phyloP scores from a whole-genome alignment of 92 coral and sea anemone genomes.

The Metridium senile region DNA sequence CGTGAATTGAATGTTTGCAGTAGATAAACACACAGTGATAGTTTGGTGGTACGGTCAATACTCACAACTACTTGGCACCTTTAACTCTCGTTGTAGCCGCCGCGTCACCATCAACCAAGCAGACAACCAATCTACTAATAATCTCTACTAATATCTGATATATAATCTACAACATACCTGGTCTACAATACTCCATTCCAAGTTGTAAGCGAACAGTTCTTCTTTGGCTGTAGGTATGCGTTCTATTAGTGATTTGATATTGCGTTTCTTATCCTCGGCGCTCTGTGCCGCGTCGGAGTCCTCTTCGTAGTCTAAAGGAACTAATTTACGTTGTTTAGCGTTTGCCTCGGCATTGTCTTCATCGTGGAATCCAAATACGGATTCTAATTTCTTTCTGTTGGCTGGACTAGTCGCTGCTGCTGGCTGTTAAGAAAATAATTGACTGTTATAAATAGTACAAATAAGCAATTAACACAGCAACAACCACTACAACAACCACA shows the following conservation, averaged over 20 bases:
- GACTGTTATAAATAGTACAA: background rate
- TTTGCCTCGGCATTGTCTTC: slow-evolving; percentile 65
- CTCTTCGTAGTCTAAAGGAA: slow-evolving; percentile 90
- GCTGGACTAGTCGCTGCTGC: slow-evolving; percentile 57
- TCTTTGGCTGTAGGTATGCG: slow-evolving; percentile 99
- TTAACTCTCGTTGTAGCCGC: slow-evolving; percentile 4
- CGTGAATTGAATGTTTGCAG: background rate
- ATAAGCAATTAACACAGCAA: too few species aligned
- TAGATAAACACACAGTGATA: background rate
- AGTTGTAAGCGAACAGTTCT: slow-evolving; percentile 92
- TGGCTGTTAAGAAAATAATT: slow-evolving; percentile 45
- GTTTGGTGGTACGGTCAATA: slow-evolving; percentile 8
- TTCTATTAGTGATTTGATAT: slow-evolving; percentile 94
- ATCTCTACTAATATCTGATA: background rate
- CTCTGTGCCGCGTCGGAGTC: slow-evolving; percentile 55
- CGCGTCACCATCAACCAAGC: background rate
- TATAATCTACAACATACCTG: slow-evolving; percentile 67
- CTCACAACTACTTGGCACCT: slow-evolving; percentile 38
- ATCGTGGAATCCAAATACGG: slow-evolving; percentile 85
- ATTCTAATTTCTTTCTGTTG: slow-evolving; percentile 83
- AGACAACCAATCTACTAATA: slow-evolving; percentile 6
- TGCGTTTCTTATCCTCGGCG: slow-evolving; percentile 97
- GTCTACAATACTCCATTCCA: slow-evolving; percentile 95
- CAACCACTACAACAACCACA: too few species aligned
- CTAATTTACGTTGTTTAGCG: slow-evolving; percentile 75